Conservation (phyloP, 2,113 vertebrate genomes). For the Spea bombifrons region DNA sequence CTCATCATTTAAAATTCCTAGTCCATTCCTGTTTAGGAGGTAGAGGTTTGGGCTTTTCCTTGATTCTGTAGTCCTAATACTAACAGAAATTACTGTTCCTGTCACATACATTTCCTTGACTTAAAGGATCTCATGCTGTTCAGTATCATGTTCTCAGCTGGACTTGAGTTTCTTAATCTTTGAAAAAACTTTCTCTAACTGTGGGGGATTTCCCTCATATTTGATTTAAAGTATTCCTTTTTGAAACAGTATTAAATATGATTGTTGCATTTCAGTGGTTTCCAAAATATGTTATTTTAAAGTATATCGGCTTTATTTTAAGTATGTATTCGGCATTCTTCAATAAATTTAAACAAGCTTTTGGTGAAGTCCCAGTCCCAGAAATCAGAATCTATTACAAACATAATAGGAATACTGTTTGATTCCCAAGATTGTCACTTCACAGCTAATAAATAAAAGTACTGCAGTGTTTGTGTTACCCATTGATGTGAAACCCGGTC, state of each 20-base stretch:
- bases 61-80: conserved; percentile 25
- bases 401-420: too few species aligned
- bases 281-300: conserved; percentile 25
- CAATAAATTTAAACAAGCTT: too few species aligned
- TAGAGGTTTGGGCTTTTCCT: conserved; percentile 25
- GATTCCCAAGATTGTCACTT: too few species aligned
- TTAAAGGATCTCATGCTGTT: conserved; percentile 37
- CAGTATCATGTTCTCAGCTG: conserved; percentile 45
- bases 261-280: conserved; percentile 31
- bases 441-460: too few species aligned
- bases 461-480: too few species aligned
- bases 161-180: conserved; percentile 40
- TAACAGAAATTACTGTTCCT: conserved; percentile 36
- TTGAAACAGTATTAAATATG: conserved; percentile 34
- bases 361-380: too few species aligned
- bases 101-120: conserved; percentile 41
- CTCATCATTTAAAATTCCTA: too few species aligned
- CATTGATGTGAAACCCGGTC: too few species aligned
- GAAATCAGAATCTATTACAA: too few species aligned
- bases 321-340: neutral
- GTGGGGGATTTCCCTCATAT: conserved; percentile 28
- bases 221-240: conserved; percentile 40
- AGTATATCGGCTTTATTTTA: conserved; percentile 35
- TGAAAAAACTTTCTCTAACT: conserved; percentile 38
- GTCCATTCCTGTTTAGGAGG: conserved; percentile 1